These are phyloP conservation scores for Lamellibrachia satsuma DNA, from an alignment of 2,888 invertebrate species.

Conservation along the genomic window DNA sequence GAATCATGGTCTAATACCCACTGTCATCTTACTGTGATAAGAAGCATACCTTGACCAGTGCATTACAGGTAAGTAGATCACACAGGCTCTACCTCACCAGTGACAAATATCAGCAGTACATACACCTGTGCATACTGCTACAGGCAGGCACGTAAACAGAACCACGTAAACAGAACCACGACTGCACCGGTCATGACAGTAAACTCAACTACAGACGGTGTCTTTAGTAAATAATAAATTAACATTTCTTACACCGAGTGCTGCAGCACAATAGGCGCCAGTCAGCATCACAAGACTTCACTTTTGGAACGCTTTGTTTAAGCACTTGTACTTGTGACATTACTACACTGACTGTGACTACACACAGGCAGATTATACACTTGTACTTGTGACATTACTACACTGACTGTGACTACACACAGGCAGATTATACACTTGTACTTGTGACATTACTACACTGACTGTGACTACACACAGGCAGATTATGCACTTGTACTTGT, in stretches of 20 bases:
- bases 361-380: too few species aligned
- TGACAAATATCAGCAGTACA: not conserved
- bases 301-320: not conserved
- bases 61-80: not conserved
- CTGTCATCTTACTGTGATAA: not conserved
- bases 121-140: constrained; percentile 1
- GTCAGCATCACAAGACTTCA: not conserved
- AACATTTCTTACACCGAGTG: not conserved
- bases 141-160: not conserved
- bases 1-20: not conserved
- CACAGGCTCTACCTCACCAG: not conserved
- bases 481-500: too few species aligned
- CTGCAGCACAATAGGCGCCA: not conserved
- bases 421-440: too few species aligned
- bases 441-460: too few species aligned
- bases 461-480: too few species aligned
- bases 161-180: not conserved
- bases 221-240: not conserved
- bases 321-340: too few species aligned
- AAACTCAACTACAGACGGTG: not conserved
- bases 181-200: not conserved
- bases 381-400: too few species aligned
- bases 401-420: too few species aligned
- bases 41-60: too few species aligned
- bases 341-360: too few species aligned